Conservation (phyloP, 2,113 vertebrate genomes). For the Cochlearius cochlearius region DNA sequence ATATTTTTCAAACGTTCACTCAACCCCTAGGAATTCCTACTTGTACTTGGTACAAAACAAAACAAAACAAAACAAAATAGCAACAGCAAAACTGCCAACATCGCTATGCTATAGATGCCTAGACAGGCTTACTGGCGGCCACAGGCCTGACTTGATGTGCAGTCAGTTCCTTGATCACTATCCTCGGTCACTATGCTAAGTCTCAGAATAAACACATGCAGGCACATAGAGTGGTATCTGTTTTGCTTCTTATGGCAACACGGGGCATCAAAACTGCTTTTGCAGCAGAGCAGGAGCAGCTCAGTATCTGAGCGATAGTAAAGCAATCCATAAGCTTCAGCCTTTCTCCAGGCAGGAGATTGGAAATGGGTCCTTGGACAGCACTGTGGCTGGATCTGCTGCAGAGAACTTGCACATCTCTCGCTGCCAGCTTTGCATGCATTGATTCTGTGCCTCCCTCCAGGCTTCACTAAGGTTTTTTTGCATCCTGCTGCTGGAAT, state of each 20-base stretch:
- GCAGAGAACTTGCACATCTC: neutral
- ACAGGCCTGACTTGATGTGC: neutral
- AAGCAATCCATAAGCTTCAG: neutral
- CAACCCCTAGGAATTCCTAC: neutral
- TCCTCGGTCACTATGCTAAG: neutral
- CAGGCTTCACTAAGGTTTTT: neutral
- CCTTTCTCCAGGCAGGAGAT: neutral
- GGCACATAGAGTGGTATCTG: neutral
- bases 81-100: neutral
- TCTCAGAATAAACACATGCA: neutral
- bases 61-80: neutral
- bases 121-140: neutral
- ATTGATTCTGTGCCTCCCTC: neutral
- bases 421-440: neutral
- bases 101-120: fast-evolving
- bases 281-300: neutral
- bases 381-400: neutral
- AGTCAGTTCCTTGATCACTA: neutral
- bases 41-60: neutral
- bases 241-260: neutral
- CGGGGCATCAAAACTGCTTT: neutral
- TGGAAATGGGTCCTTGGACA: neutral
- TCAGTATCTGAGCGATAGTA: neutral
- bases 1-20: neutral
- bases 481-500: neutral